Percentiles rank a stretch among this genome's conserved stretches.
phyloP scores from a whole-genome alignment of 2,113 vertebrate species.

The Callionymus lyra region DNA sequence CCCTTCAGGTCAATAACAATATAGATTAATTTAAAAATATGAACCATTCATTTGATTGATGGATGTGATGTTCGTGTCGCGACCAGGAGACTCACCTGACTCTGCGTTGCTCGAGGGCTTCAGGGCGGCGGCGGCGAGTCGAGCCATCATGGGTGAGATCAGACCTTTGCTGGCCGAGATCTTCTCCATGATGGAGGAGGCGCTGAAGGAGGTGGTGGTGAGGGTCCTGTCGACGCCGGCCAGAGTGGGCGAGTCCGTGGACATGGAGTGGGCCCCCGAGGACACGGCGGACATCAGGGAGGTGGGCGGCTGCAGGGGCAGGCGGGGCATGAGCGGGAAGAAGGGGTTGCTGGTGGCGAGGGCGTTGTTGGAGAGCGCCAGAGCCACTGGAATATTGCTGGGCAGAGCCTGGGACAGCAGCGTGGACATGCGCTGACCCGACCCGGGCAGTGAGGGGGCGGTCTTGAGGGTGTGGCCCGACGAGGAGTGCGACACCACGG shows the following conservation, averaged over 20 bases:
- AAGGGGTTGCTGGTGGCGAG: conserved; percentile 74
- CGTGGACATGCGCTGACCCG: conserved; percentile 77
- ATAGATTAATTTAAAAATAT: too few relatives aligned
- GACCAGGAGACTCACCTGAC: conserved; percentile 75
- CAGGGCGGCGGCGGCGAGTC: conserved; percentile 91
- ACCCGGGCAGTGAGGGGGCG: conserved; percentile 63
- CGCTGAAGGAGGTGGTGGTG: conserved; percentile 72
- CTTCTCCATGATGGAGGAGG: conserved; percentile 92
- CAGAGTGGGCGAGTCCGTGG: conserved; percentile 73
- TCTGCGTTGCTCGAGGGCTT: conserved; percentile 79
- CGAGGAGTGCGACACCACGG: conserved; percentile 67
- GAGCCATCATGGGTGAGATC: conserved; percentile 98
- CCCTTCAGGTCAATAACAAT: too few relatives aligned
- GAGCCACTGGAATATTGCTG: conserved; percentile 83
- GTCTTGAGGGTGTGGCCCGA: conserved; percentile 68
- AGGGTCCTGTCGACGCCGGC: conserved; percentile 57
- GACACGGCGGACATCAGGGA: conserved; percentile 71
- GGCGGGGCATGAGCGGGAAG: conserved; percentile 82
- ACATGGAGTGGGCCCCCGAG: conserved; percentile 61
- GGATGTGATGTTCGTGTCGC: too few relatives aligned
- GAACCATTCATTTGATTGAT: too few relatives aligned
- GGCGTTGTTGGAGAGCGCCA: conserved; percentile 77
- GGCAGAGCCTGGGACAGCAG: conserved; percentile 86
- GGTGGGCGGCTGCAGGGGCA: conserved; percentile 75
- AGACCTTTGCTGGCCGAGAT: conserved; percentile 95